These are phyloP conservation scores for Discoglossus pictus DNA, from an alignment of 2,797 vertebrate species.

Conservation along the genomic window DNA sequence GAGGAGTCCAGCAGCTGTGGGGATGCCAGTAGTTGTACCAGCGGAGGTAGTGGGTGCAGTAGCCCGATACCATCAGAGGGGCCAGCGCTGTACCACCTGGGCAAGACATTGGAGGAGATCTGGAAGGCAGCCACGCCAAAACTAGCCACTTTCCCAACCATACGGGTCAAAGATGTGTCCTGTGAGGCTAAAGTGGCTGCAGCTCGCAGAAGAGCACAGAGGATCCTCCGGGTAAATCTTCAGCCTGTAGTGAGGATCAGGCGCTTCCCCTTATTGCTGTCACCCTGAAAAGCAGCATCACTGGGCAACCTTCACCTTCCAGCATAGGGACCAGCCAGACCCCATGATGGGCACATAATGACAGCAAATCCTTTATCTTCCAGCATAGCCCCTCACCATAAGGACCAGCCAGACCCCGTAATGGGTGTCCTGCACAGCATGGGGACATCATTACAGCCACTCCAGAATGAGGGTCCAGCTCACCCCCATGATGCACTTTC, in stretches of 20 bases:
- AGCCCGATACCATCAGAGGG: constrained; percentile 24
- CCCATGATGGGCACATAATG: too few relatives aligned
- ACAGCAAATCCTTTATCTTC: too few relatives aligned
- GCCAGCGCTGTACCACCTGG: constrained; percentile 43
- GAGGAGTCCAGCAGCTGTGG: not conserved
- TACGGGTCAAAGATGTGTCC: constrained; percentile 69
- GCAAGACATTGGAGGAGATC: constrained; percentile 68
- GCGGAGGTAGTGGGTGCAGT: constrained; percentile 21
- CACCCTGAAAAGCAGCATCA: constrained; percentile 53
- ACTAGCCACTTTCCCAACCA: constrained; percentile 65
- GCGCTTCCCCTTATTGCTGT: constrained; percentile 62
- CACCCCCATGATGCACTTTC: constrained; percentile 29
- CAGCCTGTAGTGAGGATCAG: constrained; percentile 69
- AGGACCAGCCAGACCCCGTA: too few relatives aligned
- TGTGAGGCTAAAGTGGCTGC: constrained; percentile 64
- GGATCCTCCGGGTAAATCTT: constrained; percentile 68
- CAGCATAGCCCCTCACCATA: too few relatives aligned
- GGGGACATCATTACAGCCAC: too few relatives aligned
- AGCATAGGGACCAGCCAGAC: too few relatives aligned
- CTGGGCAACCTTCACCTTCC: too few relatives aligned
- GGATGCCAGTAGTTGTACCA: not conserved
- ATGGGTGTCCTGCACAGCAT: too few relatives aligned
- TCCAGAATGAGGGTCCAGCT: not conserved
- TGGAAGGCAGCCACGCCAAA: constrained; percentile 68
- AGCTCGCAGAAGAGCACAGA: constrained; percentile 61